These are phyloP conservation scores for Lophura nycthemera DNA, from an alignment of 2,113 vertebrate species.

Conservation along the genomic window DNA sequence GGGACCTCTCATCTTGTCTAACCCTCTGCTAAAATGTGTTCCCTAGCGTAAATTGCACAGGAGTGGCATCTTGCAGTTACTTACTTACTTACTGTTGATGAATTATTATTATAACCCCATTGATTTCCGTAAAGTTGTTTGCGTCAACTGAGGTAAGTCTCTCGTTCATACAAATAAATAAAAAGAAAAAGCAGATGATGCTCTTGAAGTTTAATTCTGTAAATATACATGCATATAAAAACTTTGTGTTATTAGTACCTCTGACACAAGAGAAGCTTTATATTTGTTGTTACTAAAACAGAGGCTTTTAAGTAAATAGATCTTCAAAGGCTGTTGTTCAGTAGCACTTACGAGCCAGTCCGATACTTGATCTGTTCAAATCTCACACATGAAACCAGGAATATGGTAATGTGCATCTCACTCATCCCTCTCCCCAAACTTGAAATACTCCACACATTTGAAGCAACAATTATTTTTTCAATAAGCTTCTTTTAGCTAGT, in stretches of 20 bases:
- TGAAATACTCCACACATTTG: background rate
- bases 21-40: no score
- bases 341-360: background rate
- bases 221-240: background rate
- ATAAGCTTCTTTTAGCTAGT: background rate
- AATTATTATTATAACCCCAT: background rate
- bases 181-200: background rate
- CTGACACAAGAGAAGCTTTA: background rate
- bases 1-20: no score
- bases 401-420: accelerated
- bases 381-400: background rate
- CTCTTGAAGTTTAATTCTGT: background rate
- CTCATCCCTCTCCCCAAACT: background rate
- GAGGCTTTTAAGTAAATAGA: background rate
- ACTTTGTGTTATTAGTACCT: background rate
- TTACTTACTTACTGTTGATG: background rate
- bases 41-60: no score
- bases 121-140: background rate
- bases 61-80: background rate
- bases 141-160: background rate
- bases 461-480: background rate
- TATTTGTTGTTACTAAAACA: background rate
- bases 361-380: background rate
- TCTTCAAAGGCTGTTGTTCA: background rate
- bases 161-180: background rate